A percentile compares a stretch with the other conserved stretches of the same genome.
These are phyloP conservation scores for Aurelia coerulea DNA, from an alignment of 30 jellyfish, hydroid and myxozoan species.

Conservation along the genomic window DNA sequence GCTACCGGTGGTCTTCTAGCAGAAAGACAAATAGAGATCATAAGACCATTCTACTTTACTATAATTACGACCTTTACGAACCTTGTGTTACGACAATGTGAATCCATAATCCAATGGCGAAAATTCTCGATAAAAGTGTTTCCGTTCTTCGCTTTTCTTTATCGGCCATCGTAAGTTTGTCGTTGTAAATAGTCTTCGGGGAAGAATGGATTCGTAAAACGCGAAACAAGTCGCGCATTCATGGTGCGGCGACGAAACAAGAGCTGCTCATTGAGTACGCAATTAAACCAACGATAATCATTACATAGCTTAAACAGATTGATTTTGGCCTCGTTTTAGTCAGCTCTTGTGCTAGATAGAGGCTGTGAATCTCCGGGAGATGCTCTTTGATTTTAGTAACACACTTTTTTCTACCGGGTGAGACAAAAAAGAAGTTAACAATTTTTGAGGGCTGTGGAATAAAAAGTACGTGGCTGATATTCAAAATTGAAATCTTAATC, in stretches of 20 bases:
- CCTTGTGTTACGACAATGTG: slow-evolving; percentile 4
- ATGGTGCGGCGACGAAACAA: slow-evolving; percentile 71
- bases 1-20: slow-evolving; percentile 33
- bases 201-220: slow-evolving; percentile 18
- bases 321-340: no score
- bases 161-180: slow-evolving; percentile 11
- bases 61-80: not conserved
- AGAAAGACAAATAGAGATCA: slow-evolving; percentile 24
- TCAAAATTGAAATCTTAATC: no score
- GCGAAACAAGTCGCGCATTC: slow-evolving; percentile 59
- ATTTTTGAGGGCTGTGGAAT: no score
- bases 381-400: no score
- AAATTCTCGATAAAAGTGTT: not conserved
- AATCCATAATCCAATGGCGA: slow-evolving; percentile 3
- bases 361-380: no score
- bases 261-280: slow-evolving; percentile 63
- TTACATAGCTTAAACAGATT: not conserved
- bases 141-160: not conserved
- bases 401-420: no score
- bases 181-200: slow-evolving; percentile 12
- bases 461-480: no score
- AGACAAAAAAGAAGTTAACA: no score
- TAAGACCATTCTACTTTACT: not conserved
- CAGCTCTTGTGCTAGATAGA: no score
- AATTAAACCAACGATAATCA: slow-evolving; percentile 26